Conservation (phyloP, 30 jellyfish, hydroid and myxozoan genomes). For the Cassiopea andromeda region DNA sequence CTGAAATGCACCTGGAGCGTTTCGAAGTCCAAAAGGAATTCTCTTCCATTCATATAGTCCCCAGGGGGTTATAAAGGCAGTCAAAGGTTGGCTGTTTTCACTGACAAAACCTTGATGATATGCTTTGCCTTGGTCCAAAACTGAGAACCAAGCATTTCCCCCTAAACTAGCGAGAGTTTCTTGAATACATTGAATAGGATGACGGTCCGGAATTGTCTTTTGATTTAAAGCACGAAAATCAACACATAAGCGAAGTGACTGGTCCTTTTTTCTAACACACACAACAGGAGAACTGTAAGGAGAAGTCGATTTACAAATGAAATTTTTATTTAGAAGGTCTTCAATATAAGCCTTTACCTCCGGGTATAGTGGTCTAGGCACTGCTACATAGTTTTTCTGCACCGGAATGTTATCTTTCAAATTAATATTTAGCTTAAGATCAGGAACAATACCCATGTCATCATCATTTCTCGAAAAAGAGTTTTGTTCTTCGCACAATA, state of each 20-base stretch:
- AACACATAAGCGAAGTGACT: constrained; percentile 54
- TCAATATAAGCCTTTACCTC: constrained; percentile 48
- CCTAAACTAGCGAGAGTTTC: constrained; percentile 42
- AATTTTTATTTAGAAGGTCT: constrained; percentile 17
- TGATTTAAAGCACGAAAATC: constrained; percentile 44
- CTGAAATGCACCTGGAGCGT: constrained; percentile 49
- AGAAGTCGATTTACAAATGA: constrained; percentile 2
- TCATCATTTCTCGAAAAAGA: constrained; percentile 23
- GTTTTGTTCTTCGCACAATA: constrained; percentile 13
- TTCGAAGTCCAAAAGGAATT: constrained; percentile 45
- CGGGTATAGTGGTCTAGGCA: constrained; percentile 27
- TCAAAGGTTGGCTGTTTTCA: constrained; percentile 36
- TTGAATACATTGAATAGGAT: constrained; percentile 53
- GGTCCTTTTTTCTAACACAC: constrained; percentile 49
- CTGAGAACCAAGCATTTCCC: constrained; percentile 67
- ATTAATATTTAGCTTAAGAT: constrained; percentile 18
- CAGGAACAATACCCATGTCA: constrained; percentile 26
- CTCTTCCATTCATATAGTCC: constrained; percentile 70
- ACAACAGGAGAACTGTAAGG: constrained; percentile 36
- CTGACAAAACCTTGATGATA: constrained; percentile 68
- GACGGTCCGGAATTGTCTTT: constrained; percentile 64
- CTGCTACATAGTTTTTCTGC: constrained; percentile 12
- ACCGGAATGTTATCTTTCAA: constrained; percentile 28
- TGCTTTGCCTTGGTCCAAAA: constrained; percentile 63
- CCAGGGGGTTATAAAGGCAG: constrained; percentile 79